Conservation (phyloP, 2,888 invertebrate species). For the Pollenia griseotomentosa region DNA sequence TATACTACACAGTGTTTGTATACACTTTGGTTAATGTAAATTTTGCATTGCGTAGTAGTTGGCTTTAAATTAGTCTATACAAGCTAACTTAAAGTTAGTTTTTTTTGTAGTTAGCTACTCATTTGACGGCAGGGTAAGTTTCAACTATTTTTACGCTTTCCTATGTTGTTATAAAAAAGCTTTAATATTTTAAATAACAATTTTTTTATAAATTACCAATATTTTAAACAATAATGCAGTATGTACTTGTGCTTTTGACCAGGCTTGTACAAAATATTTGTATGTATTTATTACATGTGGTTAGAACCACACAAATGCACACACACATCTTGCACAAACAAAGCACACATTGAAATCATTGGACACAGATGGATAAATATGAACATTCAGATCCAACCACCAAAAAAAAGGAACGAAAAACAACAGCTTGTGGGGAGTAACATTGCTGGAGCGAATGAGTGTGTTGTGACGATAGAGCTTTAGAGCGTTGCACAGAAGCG, state of each 20-base stretch:
- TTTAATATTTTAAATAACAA: too few relatives aligned
- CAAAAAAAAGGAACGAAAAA: conserved; percentile 33
- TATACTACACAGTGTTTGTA: too few relatives aligned
- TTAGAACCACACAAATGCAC: conserved; percentile 26
- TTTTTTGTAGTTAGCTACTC: too few relatives aligned
- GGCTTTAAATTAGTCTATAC: too few relatives aligned
- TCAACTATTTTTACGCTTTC: too few relatives aligned
- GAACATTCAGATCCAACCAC: conserved; percentile 14
- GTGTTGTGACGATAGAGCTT: conserved; percentile 63
- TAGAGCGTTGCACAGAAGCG: conserved; percentile 77
- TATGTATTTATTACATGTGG: conserved; percentile 54
- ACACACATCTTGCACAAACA: not conserved
- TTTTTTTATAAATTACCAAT: too few relatives aligned
- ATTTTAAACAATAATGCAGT: not conserved
- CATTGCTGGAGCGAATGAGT: conserved; percentile 39
- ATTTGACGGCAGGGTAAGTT: too few relatives aligned
- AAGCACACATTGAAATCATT: conserved; percentile 29
- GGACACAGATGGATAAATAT: conserved; percentile 54
- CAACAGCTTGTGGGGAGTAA: conserved; percentile 53
- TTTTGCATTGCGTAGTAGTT: too few relatives aligned
- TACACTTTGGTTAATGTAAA: too few relatives aligned
- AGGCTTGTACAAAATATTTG: conserved; percentile 18
- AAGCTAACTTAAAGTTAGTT: too few relatives aligned
- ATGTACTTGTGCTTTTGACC: conserved; percentile 16
- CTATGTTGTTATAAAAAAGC: too few relatives aligned